These are phyloP conservation scores for Amphibalanus amphitrite DNA, from an alignment of 1,140 invertebrate genomes.

Conservation along the genomic window DNA sequence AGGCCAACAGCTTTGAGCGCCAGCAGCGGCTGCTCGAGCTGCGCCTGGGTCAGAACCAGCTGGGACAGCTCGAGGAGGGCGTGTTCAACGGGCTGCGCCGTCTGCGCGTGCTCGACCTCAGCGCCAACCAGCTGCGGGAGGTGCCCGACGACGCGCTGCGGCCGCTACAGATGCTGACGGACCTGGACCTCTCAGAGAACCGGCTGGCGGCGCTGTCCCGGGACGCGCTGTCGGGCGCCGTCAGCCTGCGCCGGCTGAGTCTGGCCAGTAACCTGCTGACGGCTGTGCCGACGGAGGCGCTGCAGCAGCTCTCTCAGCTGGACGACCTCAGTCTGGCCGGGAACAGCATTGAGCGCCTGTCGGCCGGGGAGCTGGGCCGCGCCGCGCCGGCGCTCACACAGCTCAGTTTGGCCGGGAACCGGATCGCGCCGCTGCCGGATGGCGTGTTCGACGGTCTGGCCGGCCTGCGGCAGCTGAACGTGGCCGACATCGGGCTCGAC, in stretches of 20 bases:
- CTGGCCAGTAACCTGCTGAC: neutral
- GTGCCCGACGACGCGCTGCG: conserved; percentile 54
- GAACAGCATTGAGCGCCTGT: neutral
- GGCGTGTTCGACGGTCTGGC: neutral
- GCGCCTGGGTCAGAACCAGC: conserved; percentile 34
- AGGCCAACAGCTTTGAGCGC: neutral
- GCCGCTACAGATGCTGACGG: conserved; percentile 49
- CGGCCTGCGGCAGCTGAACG: neutral
- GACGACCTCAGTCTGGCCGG: neutral
- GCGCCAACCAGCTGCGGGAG: conserved; percentile 50
- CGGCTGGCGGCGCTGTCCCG: conserved; percentile 43
- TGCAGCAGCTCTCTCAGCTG: neutral
- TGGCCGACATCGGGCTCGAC: neutral
- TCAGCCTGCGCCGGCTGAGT: neutral
- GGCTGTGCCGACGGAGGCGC: neutral
- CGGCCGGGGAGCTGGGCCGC: neutral
- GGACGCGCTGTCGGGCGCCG: conserved; percentile 8
- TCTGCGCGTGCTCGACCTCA: conserved; percentile 52
- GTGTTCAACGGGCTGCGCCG: conserved; percentile 57
- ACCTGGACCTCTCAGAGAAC: conserved; percentile 57
- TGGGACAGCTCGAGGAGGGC: conserved; percentile 43
- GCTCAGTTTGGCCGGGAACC: neutral
- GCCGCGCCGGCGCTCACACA: neutral
- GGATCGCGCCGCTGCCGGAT: conserved; percentile 4
- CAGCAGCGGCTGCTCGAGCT: neutral